Evolutionary conservation across 2,888 invertebrate genomes (phyloP).

Genomic region (Rhorus exstirpatorius): DNA sequence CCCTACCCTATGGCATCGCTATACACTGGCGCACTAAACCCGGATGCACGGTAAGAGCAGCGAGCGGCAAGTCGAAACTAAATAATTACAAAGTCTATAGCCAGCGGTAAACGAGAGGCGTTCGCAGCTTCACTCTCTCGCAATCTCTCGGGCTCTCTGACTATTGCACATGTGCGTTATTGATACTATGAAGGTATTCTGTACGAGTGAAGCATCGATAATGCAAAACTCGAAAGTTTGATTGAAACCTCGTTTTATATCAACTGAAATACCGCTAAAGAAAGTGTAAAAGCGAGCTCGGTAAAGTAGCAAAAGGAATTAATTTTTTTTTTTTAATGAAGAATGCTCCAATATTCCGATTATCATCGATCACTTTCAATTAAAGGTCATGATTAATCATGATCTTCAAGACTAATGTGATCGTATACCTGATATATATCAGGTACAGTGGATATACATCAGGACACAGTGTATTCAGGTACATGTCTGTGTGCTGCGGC

Average conservation of each 20-base stretch:
- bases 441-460: neutral
- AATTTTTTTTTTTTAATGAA: neutral
- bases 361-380: neutral
- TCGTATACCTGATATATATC: neutral
- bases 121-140: neutral
- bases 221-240: neutral
- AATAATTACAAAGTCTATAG: constrained; percentile 56
- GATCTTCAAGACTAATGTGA: neutral
- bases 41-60: neutral
- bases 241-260: neutral
- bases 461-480: neutral
- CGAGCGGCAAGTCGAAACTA: constrained; percentile 49
- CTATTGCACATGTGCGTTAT: neutral
- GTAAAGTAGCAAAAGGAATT: neutral
- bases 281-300: neutral
- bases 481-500: neutral
- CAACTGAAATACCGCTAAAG: neutral
- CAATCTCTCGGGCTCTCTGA: neutral
- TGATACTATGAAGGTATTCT: no score
- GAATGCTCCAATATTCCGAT: neutral
- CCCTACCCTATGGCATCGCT: constrained; percentile 17
- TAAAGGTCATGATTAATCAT: neutral
- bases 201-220: no score
- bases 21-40: constrained; percentile 9
- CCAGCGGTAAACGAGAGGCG: constrained; percentile 22